A percentile compares a stretch with the other conserved stretches of the same genome.
phyloP scores from a whole-genome alignment of 1,140 invertebrate genomes.

The Onthophagus taurus region DNA sequence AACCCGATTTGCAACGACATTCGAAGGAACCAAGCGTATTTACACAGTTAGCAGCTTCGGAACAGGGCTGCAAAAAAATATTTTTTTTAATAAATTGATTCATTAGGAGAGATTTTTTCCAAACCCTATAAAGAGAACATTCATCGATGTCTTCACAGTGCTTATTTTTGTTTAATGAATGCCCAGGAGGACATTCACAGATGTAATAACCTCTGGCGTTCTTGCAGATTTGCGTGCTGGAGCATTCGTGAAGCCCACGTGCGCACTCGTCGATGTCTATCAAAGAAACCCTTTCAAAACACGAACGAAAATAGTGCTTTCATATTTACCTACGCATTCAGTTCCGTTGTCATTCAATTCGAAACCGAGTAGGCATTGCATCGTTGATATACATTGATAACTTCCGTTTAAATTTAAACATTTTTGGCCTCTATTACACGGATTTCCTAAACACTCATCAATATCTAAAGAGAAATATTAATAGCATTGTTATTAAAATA shows the following conservation, averaged over 20 bases:
- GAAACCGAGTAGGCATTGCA: constrained; percentile 41
- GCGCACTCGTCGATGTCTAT: constrained; percentile 62
- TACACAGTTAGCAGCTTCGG: constrained; percentile 54
- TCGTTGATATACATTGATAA: constrained; percentile 44
- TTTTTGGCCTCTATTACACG: constrained; percentile 36
- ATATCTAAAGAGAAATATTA: constrained; percentile 32
- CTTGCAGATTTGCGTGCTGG: constrained; percentile 57
- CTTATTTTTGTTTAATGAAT: constrained; percentile 41
- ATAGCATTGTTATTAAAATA: background rate
- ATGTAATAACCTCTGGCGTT: constrained; percentile 66
- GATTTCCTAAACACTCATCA: constrained; percentile 39
- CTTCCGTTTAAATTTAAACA: constrained; percentile 49
- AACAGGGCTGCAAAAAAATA: constrained; percentile 41
- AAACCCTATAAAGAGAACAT: constrained; percentile 45
- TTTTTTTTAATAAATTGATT: background rate
- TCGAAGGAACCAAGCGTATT: constrained; percentile 75
- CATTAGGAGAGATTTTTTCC: constrained; percentile 17
- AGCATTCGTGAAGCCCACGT: constrained; percentile 55
- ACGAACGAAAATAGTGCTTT: background rate
- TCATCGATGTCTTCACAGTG: constrained; percentile 87
- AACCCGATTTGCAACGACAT: constrained; percentile 70
- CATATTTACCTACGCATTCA: constrained; percentile 36
- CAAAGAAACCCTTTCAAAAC: background rate
- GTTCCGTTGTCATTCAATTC: constrained; percentile 38
- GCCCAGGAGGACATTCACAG: constrained; percentile 63